These are phyloP conservation scores for Xiphophorus couchianus DNA, from an alignment of 2,113 vertebrate genomes.

Conservation along the genomic window DNA sequence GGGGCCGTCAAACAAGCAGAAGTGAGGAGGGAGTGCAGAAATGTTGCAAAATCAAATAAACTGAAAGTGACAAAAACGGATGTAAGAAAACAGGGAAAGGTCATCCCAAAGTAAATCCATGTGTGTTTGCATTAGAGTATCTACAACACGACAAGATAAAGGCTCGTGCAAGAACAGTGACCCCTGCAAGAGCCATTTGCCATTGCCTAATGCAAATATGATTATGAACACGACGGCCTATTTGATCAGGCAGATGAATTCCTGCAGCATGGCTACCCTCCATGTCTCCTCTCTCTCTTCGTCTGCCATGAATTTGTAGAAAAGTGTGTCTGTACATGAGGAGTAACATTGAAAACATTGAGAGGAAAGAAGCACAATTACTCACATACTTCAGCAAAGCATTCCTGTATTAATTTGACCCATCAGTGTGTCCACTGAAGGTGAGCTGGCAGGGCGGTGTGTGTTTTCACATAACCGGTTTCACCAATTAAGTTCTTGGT, in stretches of 20 bases:
- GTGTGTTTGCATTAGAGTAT: background rate
- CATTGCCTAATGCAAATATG: conserved; percentile 51
- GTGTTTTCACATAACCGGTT: background rate
- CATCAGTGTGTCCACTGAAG: too few species aligned
- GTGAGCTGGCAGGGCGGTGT: too few species aligned
- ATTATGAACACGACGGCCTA: conserved; percentile 64
- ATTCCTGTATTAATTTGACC: too few species aligned
- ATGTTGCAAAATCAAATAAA: conserved; percentile 11
- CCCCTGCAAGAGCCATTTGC: conserved; percentile 57
- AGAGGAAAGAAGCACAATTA: too few species aligned
- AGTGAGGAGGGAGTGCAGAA: conserved; percentile 1
- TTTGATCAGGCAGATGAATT: conserved; percentile 61
- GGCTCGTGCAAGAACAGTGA: conserved; percentile 40
- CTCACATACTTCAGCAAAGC: too few species aligned
- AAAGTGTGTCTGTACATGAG: conserved; percentile 45
- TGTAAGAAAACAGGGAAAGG: background rate
- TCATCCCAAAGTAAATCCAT: background rate
- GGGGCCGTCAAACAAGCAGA: conserved; percentile 21
- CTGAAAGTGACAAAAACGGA: conserved; percentile 11
- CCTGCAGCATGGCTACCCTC: conserved; percentile 33
- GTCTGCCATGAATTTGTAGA: conserved; percentile 29
- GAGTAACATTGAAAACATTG: background rate
- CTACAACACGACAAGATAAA: conserved; percentile 24
- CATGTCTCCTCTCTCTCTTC: conserved; percentile 7
- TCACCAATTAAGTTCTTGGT: background rate